Evolutionary conservation across 1,140 invertebrate genomes (phyloP), one percentile per base, ranked within the genome.

Genomic region (Capitella teleta): DNA sequence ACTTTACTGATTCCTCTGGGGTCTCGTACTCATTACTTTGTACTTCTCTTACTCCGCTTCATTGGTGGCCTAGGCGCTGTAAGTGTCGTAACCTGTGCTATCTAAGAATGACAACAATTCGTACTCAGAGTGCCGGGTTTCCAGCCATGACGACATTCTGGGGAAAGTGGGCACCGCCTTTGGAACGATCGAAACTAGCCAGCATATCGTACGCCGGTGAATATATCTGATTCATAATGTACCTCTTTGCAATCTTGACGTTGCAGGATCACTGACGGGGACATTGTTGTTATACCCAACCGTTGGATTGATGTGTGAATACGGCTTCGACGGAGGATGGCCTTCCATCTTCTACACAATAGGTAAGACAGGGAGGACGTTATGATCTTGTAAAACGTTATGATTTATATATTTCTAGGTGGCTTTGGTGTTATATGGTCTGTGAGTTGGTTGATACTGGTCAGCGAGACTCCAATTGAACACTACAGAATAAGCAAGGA

Each of bases 261-360:
- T 19, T 25, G 21, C 28, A 51, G 51, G 53, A 2, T 43, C 50
- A 10, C 66, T 69, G 47, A 57, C 70, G 26, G 71, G 72, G n/a
- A 67, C 63, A 43, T 67, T 73, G 1, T 47, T 73, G 1, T 60
- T 65, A 5, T 65, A 73, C 47, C 69, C 68, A 3, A 47, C 73
- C 5, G 62, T 61, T 18, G 61, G 67, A 4, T 52, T 63, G 1
- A 52, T 74, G 0, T 66, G 65, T 57, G 18, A 24, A 2, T 46
- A 30, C 23, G 41, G 49, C 1, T 66, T 64, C 55, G 65, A 63
- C 32, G 61, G 61, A 24, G 87, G 87, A 5, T 93, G 89, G 89
- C 77, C 82, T 0, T 84, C 82, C 16, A 82, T 91, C 14, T 94
- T 93, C 66, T 94, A 91, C 61, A 79, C 87, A 0, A 87, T 87